Base-by-base conservation (phyloP, 2,113 vertebrate genomes). In the Alosa alosa region DNA sequence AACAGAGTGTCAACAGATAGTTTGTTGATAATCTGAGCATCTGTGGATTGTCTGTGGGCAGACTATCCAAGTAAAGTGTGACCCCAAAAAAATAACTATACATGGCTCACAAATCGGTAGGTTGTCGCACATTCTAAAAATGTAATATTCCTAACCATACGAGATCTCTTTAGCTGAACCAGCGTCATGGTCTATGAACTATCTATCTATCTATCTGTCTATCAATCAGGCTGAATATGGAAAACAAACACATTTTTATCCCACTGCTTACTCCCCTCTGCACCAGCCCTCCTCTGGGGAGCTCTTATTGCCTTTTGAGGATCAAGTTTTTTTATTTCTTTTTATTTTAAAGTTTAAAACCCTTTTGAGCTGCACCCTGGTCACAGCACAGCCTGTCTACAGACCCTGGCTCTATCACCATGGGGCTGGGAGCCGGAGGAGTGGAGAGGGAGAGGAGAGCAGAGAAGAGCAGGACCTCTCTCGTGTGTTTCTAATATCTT, bases 401-500 rank as follows among this genome's bases (percentile, higher is more conserved):
- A 31, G 11, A 72, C 10, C 64, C 64, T 25, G 64, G 64, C n/a
- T 36, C 31, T 72, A 72, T 72, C 64, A 15, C 64, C 25, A 72
- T 72, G 64, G 25, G 64, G 25, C 64, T 72, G 25, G 25, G 64
- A 72, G 64, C 64, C 31, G 31, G 10, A 91, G 89, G 86, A 92
- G 88, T 87, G 83, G 85, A 75, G 64, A 83, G 92, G 90, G 39
- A 49, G 57, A 57, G 41, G 82, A 85, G 84, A 82, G 84, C 11
- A 11, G 86, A 83, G 75, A 81, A 25, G 82, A 41, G 55, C 88
- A 86, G 86, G 86, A 92, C 89, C 91, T 90, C 86, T 90, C 88
- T 86, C 85, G 93, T 93, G 93, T 94, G 94, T 93, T 94, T 95
- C 93, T 93, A 93, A 95, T 95, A 94, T 94, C 93, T 93, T 89